A percentile compares a stretch with the other conserved stretches of the same genome.
These are phyloP conservation scores for Tragelaphus imberbis DNA, from an alignment of 2,113 vertebrate species.

Conservation along the genomic window DNA sequence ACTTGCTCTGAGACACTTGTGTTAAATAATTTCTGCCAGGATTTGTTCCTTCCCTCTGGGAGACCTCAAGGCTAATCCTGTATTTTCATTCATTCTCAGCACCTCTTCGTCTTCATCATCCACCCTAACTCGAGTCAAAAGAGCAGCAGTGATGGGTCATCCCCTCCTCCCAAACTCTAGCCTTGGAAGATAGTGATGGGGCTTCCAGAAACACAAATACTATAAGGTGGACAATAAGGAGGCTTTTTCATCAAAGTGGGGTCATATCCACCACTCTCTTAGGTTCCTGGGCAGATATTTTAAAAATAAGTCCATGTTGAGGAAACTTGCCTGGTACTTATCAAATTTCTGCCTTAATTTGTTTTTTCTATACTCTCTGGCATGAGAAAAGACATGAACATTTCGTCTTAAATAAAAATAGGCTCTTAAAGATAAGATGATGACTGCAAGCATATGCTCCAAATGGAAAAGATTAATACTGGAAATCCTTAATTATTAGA, in stretches of 20 bases:
- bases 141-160: not conserved
- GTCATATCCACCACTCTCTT: not conserved
- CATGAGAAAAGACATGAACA: not conserved
- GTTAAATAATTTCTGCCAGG: not conserved
- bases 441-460: not conserved
- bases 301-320: not conserved
- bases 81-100: not conserved
- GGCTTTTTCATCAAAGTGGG: not conserved
- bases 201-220: not conserved
- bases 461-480: not conserved
- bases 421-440: not conserved
- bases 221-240: not conserved
- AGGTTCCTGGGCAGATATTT: not conserved
- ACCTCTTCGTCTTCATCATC: not conserved
- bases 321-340: not conserved
- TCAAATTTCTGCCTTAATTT: not conserved
- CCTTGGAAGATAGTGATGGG: not conserved
- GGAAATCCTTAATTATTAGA: slow-evolving; percentile 14
- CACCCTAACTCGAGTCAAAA: not conserved
- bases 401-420: not conserved
- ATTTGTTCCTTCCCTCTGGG: not conserved
- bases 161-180: not conserved
- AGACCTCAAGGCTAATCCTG: not conserved
- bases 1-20: not conserved
- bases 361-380: not conserved